Percentiles rank a stretch among this genome's conserved stretches.
phyloP scores from a whole-genome alignment of 2,888 invertebrate genomes.

The Drosophila basisetae region DNA sequence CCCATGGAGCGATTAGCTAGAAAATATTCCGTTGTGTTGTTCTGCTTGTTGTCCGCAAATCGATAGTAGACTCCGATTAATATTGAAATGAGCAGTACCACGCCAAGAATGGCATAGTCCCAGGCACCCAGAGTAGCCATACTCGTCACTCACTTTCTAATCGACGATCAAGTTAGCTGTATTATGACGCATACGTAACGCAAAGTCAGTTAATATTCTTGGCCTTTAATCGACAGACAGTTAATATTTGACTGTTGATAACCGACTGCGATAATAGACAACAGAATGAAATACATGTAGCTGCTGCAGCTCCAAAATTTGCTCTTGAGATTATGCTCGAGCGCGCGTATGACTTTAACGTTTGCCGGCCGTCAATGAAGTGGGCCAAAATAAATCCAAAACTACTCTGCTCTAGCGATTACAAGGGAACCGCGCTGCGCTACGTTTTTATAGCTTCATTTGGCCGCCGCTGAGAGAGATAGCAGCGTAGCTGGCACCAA shows the following conservation, averaged over 20 bases:
- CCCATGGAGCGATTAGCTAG: slow-evolving; percentile 93
- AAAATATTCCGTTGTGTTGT: slow-evolving; percentile 94
- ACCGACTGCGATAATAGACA: slow-evolving; percentile 38
- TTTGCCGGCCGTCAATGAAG: slow-evolving; percentile 69
- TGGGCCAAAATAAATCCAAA: slow-evolving; percentile 37
- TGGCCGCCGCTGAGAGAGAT: slow-evolving; percentile 45
- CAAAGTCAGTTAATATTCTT: slow-evolving; percentile 16
- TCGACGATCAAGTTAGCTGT: not conserved
- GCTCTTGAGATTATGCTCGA: slow-evolving; percentile 53
- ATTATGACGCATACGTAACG: not conserved
- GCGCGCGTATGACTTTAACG: slow-evolving; percentile 56
- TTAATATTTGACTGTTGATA: slow-evolving; percentile 50
- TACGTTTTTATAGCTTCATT: slow-evolving; percentile 35
- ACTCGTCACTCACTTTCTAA: not conserved
- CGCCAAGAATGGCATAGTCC: slow-evolving; percentile 91
- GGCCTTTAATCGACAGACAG: slow-evolving; percentile 44
- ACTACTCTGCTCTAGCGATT: slow-evolving; percentile 17
- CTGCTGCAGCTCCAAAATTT: slow-evolving; percentile 11
- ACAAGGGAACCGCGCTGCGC: slow-evolving; percentile 23
- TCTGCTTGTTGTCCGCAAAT: slow-evolving; percentile 93
- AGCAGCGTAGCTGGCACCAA: slow-evolving; percentile 37
- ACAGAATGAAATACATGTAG: slow-evolving; percentile 12
- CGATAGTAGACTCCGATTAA: slow-evolving; percentile 93
- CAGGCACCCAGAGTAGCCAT: slow-evolving; percentile 87
- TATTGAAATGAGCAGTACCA: slow-evolving; percentile 90